These are phyloP conservation scores for Bradypodion pumilum DNA, from an alignment of 2,797 vertebrate species.

Conservation along the genomic window DNA sequence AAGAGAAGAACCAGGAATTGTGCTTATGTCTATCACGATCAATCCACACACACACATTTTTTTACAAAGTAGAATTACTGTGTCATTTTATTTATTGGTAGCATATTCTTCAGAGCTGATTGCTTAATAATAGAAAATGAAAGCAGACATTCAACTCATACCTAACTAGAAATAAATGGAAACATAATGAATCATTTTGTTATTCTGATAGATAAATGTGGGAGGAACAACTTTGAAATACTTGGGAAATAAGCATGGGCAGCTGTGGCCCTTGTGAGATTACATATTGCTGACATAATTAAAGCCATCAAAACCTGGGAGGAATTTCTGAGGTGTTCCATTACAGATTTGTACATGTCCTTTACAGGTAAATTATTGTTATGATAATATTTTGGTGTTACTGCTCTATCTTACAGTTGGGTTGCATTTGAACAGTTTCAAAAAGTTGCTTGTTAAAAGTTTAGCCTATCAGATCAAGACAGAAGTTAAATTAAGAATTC, in stretches of 20 bases:
- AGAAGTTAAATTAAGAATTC: background rate
- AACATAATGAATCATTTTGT: background rate
- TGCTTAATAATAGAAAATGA: background rate
- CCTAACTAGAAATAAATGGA: too few relatives aligned
- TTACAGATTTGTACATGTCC: background rate
- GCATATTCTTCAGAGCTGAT: background rate
- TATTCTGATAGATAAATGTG: background rate
- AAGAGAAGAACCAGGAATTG: background rate
- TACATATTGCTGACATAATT: background rate
- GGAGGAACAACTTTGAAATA: background rate
- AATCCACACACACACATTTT: background rate
- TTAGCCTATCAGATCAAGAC: background rate
- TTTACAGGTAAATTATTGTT: background rate
- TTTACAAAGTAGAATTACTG: background rate
- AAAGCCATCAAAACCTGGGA: background rate
- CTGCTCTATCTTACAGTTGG: fast-evolving
- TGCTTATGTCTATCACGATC: background rate
- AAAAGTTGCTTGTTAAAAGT: background rate
- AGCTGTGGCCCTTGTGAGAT: conserved; percentile 2
- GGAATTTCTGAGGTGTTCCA: background rate
- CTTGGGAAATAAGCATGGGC: background rate
- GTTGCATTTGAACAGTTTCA: too few relatives aligned
- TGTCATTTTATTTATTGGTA: too few relatives aligned
- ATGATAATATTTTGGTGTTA: too few relatives aligned
- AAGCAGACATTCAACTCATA: background rate